Conservation (phyloP, 2,888 invertebrate genomes). For the Lutraria lutraria region DNA sequence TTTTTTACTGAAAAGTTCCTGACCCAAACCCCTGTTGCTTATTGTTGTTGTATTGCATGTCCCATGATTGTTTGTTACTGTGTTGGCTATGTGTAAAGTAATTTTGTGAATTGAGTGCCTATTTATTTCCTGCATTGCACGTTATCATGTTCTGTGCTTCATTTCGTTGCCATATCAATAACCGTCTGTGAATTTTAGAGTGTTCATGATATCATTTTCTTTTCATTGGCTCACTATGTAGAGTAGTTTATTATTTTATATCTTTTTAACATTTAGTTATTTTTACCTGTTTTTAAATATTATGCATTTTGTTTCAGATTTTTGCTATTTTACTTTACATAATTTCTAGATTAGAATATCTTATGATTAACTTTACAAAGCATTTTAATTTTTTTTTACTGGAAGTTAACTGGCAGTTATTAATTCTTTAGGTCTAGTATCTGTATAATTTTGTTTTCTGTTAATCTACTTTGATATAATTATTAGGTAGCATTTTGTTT, state of each 20-base stretch:
- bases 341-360: too few species aligned
- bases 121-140: background rate
- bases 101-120: background rate
- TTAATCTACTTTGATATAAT: too few species aligned
- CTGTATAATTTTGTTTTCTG: too few species aligned
- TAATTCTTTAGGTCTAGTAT: too few species aligned
- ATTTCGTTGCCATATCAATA: background rate
- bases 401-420: too few species aligned
- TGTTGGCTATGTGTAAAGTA: background rate
- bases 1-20: background rate
- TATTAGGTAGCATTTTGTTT: too few species aligned
- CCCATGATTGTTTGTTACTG: background rate
- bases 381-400: too few species aligned
- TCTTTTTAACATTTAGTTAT: background rate
- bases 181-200: background rate
- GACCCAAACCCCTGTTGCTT: background rate
- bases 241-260: background rate
- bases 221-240: background rate
- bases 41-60: background rate
- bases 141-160: background rate
- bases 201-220: background rate
- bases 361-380: too few species aligned
- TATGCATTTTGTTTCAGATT: background rate
- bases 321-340: background rate
- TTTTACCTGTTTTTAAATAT: background rate